Evolutionary conservation across 1,140 invertebrate species (phyloP).

Genomic region (Lordiphosa clarofinis): DNA sequence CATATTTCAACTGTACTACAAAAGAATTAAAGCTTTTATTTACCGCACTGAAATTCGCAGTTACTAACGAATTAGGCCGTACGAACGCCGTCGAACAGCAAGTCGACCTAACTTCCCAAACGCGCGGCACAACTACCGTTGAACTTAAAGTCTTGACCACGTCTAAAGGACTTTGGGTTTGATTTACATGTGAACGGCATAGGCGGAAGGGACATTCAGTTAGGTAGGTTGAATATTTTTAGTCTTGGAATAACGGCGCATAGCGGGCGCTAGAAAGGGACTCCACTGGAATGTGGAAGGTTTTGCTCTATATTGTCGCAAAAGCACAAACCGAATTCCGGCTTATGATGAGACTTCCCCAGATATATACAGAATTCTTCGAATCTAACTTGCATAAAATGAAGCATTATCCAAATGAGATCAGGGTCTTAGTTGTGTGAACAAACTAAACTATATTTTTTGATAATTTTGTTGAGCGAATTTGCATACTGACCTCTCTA

Average conservation of each 20-base stretch:
- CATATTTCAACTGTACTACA: no score
- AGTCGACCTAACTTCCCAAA: constrained; percentile 4
- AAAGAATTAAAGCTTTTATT: no score
- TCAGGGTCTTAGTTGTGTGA: background rate
- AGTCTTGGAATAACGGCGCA: constrained; percentile 39
- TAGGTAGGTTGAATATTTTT: constrained; percentile 37
- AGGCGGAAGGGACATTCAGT: constrained; percentile 22
- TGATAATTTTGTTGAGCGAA: constrained; percentile 38
- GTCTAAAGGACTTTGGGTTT: constrained; percentile 65
- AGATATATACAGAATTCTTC: background rate
- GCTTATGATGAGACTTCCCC: constrained; percentile 31
- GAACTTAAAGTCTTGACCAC: constrained; percentile 64
- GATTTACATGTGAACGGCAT: constrained; percentile 59
- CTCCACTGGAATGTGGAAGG: constrained; percentile 55
- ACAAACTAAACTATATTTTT: constrained; percentile 25
- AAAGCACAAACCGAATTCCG: constrained; percentile 25
- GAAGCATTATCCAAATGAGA: background rate
- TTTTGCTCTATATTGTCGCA: constrained; percentile 12
- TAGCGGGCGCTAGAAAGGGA: constrained; percentile 13
- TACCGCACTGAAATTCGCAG: no score
- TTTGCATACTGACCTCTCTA: constrained; percentile 64
- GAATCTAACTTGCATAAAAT: background rate
- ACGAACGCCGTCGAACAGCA: background rate
- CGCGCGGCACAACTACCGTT: constrained; percentile 43
- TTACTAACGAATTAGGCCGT: background rate